phyloP scores from a whole-genome alignment of 1,140 invertebrate species.

The Ceratina calcarata region DNA sequence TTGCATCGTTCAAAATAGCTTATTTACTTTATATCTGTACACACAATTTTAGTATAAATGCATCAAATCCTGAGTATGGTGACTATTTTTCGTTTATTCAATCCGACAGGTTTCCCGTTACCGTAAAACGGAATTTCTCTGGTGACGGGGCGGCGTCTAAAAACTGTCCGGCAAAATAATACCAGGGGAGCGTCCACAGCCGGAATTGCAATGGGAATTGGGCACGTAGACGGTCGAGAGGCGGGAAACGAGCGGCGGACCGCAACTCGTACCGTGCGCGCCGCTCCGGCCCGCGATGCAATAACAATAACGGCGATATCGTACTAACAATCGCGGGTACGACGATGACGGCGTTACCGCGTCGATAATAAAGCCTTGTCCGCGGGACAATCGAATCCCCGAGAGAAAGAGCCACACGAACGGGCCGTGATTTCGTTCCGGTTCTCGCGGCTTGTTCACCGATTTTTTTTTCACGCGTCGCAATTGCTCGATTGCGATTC shows the following conservation, averaged over 20 bases:
- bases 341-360: constrained; percentile 42
- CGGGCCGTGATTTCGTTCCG: constrained; percentile 13
- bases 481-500: background rate
- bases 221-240: constrained; percentile 36
- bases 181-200: background rate
- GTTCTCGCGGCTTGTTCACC: constrained; percentile 1
- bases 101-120: too few relatives aligned
- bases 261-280: background rate
- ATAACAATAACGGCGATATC: constrained; percentile 45
- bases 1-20: too few relatives aligned
- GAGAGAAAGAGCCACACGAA: background rate
- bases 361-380: constrained; percentile 35
- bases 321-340: constrained; percentile 40
- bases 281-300: constrained; percentile 12
- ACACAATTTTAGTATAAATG: too few relatives aligned
- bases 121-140: background rate
- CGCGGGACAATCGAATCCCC: constrained; percentile 35
- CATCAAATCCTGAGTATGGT: too few relatives aligned
- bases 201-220: constrained; percentile 47
- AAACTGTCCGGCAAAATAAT: constrained; percentile 25
- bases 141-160: background rate
- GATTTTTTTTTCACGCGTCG: background rate
- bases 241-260: constrained; percentile 25
- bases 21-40: too few relatives aligned
- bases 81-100: too few relatives aligned